phyloP scores from a whole-genome alignment of 2,113 vertebrate genomes.

The Symphodus melops region DNA sequence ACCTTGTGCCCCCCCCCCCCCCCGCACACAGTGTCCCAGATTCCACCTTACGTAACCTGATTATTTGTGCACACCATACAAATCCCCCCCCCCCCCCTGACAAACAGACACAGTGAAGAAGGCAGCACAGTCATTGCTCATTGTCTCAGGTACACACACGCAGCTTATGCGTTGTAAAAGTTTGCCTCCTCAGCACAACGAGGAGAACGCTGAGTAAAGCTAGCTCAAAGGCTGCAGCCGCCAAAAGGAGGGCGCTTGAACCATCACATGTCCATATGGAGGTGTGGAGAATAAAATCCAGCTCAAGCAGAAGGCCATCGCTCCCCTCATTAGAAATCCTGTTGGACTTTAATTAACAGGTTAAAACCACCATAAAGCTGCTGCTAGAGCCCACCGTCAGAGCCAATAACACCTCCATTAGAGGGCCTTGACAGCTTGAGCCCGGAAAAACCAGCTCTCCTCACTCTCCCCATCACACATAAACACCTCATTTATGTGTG shows the following conservation, averaged over 20 bases:
- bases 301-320: slow-evolving; percentile 19
- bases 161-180: neutral
- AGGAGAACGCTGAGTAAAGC: slow-evolving; percentile 59
- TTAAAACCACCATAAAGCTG: slow-evolving; percentile 52
- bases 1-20: slow-evolving; percentile 60
- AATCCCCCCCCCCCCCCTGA: slow-evolving; percentile 41
- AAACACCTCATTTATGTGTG: slow-evolving; percentile 24
- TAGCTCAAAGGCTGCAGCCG: slow-evolving; percentile 13
- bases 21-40: slow-evolving; percentile 67
- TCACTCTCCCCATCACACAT: slow-evolving; percentile 14
- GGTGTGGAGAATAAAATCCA: slow-evolving; percentile 29
- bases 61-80: slow-evolving; percentile 61
- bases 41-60: slow-evolving; percentile 64
- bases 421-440: slow-evolving; percentile 40
- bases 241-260: slow-evolving; percentile 3
- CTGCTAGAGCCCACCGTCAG: slow-evolving; percentile 30
- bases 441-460: slow-evolving; percentile 9
- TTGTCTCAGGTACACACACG: slow-evolving; percentile 48
- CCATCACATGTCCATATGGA: slow-evolving; percentile 30
- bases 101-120: slow-evolving; percentile 39
- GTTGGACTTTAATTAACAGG: slow-evolving; percentile 62
- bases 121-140: slow-evolving; percentile 53
- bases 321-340: slow-evolving; percentile 39
- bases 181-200: slow-evolving; percentile 50
- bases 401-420: slow-evolving; percentile 50